A percentile compares a stretch with the other conserved stretches of the same genome.
Conservation (phyloP, 1,140 invertebrate genomes). For the Vanessa tameamea region DNA sequence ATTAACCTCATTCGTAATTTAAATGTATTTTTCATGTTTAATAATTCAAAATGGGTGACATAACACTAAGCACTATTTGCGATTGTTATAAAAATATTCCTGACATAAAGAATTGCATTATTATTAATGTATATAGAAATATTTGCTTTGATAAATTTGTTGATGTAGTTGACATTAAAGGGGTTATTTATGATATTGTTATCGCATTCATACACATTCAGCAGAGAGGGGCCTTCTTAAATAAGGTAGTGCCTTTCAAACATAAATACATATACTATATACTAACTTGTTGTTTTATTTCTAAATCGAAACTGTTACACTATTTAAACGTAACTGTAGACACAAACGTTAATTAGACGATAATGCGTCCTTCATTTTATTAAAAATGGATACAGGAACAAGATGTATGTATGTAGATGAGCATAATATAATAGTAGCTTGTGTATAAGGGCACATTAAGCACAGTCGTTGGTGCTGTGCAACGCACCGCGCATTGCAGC, state of each 20-base stretch:
- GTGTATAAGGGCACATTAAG: no score
- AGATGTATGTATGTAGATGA: no score
- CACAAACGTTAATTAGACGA: no score
- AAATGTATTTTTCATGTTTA: conserved; percentile 49
- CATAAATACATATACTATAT: conserved; percentile 72
- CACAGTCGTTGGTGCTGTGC: no score
- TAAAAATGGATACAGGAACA: no score
- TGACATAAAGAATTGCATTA: conserved; percentile 47
- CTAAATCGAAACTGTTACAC: neutral
- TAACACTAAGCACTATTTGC: conserved; percentile 48
- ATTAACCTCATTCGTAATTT: conserved; percentile 23
- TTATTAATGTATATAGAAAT: conserved; percentile 65
- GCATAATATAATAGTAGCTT: no score
- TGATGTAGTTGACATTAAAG: conserved; percentile 58
- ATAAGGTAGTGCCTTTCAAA: conserved; percentile 72
- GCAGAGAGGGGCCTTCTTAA: conserved; percentile 63
- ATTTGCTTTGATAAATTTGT: conserved; percentile 61
- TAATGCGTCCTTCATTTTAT: no score
- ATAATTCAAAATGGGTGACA: conserved; percentile 63
- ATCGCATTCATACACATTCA: conserved; percentile 52
- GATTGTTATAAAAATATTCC: conserved; percentile 55
- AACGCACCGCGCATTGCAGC: no score
- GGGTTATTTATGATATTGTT: conserved; percentile 62
- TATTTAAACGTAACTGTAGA: no score
- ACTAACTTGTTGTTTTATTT: conserved; percentile 59